Evolutionary conservation across 23 tunicate genomes (phyloP), one percentile per base, ranked within the genome.

Genomic region (Clavelina lepadiformis): DNA sequence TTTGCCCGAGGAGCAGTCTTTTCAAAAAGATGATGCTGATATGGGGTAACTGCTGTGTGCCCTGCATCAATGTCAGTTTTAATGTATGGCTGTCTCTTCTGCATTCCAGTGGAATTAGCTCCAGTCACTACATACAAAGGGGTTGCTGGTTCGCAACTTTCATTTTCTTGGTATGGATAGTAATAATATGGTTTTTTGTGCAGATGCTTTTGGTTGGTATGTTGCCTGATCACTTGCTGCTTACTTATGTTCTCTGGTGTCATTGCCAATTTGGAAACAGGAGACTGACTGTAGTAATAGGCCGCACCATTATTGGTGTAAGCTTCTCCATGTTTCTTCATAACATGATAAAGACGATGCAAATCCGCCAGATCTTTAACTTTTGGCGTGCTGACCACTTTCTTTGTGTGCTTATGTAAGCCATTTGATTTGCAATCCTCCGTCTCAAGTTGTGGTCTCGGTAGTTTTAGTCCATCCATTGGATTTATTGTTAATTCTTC

Each of bases 61-160:
- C 15, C 15, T 15, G 49, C 15, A 44, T 15, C 13, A 44, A 11
- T 44, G 13, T 44, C 13, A 11, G 49, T 44, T 44, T 44, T 44
- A 44, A 44, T 44, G n/a, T n/a, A n/a, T 59, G 36, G 4, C 37
- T 61, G 51, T 47, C 33, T 46, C 46, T 3, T 30, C 31, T 59
- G 29, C 31, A 29, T 23, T 1, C 31, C 71, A 55, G 67, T 25
- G 15, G 84, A 58, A 52, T 71, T 72, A 6, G 74, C 95, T 0
- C 82, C 85, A 34, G 95, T 86, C 24, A 86, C 95, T 21, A 86
- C 73, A 38, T 86, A 86, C 57, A 86, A 52, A 24, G 85, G 85
- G 11, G 82, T 70, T 15, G 37, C 49, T 66, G 28, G 56, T 22
- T 29, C 35, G 34, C 47, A 28, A 21, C 46, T 66, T 13, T 66